Evolutionary conservation across 2,113 vertebrate species (phyloP).

Genomic region (Chionomys nivalis): DNA sequence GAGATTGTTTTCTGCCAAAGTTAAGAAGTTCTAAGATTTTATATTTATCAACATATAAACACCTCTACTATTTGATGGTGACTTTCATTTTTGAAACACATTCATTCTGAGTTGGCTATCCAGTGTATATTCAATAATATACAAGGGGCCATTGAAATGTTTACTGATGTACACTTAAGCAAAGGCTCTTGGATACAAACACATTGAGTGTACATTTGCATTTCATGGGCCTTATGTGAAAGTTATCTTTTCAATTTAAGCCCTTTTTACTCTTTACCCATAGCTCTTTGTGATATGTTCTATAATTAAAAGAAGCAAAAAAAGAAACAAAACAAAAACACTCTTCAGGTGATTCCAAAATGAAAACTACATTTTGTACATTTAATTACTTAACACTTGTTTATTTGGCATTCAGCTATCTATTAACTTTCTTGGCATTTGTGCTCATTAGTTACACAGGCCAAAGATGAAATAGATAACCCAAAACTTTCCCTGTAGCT

Average conservation of each 20-base stretch:
- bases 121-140: neutral
- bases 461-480: neutral
- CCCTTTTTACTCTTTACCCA: neutral
- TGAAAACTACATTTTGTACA: neutral
- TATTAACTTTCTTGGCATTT: neutral
- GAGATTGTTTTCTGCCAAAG: neutral
- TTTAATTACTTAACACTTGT: neutral
- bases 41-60: neutral
- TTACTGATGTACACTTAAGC: neutral
- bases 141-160: neutral
- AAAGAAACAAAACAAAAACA: neutral
- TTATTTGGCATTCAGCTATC: neutral
- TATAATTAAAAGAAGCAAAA: neutral
- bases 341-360: neutral
- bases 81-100: neutral
- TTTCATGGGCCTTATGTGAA: neutral
- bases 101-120: neutral
- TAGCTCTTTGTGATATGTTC: neutral
- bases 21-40: neutral
- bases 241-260: neutral
- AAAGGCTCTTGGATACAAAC: neutral
- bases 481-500: neutral
- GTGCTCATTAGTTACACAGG: neutral
- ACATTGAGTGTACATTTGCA: neutral
- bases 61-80: neutral